Conservation (phyloP, 2,113 vertebrate genomes). For the Pipra filicauda region DNA sequence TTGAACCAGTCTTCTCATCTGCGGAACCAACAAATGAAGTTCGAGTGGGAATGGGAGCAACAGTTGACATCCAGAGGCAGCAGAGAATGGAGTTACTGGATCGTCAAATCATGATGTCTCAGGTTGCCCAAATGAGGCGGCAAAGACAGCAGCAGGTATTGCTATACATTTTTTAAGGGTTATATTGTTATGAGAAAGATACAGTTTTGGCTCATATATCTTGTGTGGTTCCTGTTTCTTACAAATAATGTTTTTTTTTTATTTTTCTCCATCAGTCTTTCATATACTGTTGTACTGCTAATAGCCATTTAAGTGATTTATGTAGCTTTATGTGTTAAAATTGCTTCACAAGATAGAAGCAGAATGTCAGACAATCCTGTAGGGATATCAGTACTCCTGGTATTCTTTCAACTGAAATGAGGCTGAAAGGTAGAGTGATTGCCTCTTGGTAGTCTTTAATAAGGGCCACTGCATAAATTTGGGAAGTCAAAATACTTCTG, state of each 20-base stretch:
- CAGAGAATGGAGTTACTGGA: constrained; percentile 92
- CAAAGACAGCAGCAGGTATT: constrained; percentile 81
- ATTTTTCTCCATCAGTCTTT: neutral
- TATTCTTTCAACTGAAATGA: neutral
- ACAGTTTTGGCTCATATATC: neutral
- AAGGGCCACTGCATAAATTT: neutral
- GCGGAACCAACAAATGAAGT: constrained; percentile 82
- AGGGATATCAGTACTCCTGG: neutral
- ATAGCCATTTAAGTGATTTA: neutral
- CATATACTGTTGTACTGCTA: neutral
- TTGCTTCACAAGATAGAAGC: neutral
- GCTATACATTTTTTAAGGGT: neutral
- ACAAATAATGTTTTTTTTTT: neutral
- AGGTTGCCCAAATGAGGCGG: constrained; percentile 84
- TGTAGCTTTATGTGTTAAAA: neutral
- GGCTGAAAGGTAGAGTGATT: neutral
- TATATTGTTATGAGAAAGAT: neutral
- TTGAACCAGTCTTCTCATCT: constrained; percentile 89
- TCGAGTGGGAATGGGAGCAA: constrained; percentile 92
- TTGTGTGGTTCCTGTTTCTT: neutral
- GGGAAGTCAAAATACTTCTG: neutral
- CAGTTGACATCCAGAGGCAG: constrained; percentile 94
- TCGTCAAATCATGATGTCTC: constrained; percentile 91
- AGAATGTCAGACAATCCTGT: neutral
- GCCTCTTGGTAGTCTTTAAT: neutral